Evolutionary conservation across 2,888 invertebrate genomes (phyloP).

Genomic region (Andricus quercusramuli): DNA sequence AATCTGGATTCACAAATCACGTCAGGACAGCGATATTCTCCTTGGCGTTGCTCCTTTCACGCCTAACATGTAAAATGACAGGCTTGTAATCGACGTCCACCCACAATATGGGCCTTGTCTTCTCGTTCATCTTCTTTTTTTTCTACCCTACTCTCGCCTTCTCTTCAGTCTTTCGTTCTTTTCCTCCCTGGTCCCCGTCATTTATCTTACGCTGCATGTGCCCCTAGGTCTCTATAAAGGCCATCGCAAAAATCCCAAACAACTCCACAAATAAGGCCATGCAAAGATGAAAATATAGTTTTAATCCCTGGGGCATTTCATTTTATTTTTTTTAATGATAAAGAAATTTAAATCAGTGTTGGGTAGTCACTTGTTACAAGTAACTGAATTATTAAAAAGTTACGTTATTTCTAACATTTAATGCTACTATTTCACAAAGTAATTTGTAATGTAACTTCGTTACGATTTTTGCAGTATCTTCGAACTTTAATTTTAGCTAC

Average conservation of each 20-base stretch:
- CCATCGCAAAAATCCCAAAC: not conserved
- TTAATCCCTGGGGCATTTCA: not conserved
- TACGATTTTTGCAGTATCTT: no score
- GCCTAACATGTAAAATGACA: conserved; percentile 67
- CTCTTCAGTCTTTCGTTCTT: conserved; percentile 16
- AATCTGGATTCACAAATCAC: not conserved
- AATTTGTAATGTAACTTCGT: no score
- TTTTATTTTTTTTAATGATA: no score
- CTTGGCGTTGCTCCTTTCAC: conserved; percentile 63
- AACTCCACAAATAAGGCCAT: not conserved
- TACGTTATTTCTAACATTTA: no score
- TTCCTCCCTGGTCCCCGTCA: conserved; percentile 58
- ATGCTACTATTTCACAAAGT: no score
- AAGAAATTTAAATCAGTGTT: no score
- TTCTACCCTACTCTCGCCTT: conserved; percentile 27
- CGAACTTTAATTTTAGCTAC: no score
- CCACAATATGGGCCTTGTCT: conserved; percentile 59
- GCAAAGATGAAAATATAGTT: not conserved
- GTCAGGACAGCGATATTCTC: conserved; percentile 16
- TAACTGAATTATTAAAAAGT: no score
- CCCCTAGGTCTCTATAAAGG: conserved; percentile 25
- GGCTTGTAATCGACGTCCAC: conserved; percentile 70
- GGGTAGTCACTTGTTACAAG: no score
- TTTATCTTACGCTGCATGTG: conserved; percentile 60
- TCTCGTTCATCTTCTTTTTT: conserved; percentile 22